Conservation (phyloP, 2,888 invertebrate genomes). For the Epinotia demarniana region DNA sequence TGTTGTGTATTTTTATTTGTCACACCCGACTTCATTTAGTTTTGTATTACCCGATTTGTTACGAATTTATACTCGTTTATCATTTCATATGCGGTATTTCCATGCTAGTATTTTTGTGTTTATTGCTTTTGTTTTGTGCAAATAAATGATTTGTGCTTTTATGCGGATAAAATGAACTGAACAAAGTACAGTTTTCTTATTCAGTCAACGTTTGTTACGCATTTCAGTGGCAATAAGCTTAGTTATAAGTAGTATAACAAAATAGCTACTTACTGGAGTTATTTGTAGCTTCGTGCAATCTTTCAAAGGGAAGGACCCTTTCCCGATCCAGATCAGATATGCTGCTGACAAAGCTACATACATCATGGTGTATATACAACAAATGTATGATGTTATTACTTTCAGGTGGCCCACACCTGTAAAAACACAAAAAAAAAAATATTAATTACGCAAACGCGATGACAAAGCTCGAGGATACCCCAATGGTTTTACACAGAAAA, state of each 20-base stretch:
- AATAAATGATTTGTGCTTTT: too few relatives aligned
- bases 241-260: not conserved
- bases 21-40: conserved; percentile 6
- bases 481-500: too few relatives aligned
- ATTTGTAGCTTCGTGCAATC: conserved; percentile 85
- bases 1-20: conserved; percentile 20
- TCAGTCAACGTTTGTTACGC: too few relatives aligned
- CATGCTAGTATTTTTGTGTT: not conserved
- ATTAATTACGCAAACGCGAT: too few relatives aligned
- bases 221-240: not conserved
- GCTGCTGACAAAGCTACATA: conserved; percentile 85
- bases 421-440: conserved; percentile 55
- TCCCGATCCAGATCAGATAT: conserved; percentile 86
- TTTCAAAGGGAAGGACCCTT: conserved; percentile 85
- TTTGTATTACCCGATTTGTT: conserved; percentile 4
- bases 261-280: conserved; percentile 73
- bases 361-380: conserved; percentile 86
- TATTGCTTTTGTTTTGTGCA: not conserved
- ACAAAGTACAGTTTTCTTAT: too few relatives aligned
- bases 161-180: too few relatives aligned
- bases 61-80: not conserved
- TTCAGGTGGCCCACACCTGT: conserved; percentile 87
- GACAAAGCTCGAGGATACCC: too few relatives aligned
- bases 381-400: conserved; percentile 84
- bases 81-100: not conserved